Base-by-base conservation (phyloP, 2,797 vertebrate species). In the Podarcis lilfordi region DNA sequence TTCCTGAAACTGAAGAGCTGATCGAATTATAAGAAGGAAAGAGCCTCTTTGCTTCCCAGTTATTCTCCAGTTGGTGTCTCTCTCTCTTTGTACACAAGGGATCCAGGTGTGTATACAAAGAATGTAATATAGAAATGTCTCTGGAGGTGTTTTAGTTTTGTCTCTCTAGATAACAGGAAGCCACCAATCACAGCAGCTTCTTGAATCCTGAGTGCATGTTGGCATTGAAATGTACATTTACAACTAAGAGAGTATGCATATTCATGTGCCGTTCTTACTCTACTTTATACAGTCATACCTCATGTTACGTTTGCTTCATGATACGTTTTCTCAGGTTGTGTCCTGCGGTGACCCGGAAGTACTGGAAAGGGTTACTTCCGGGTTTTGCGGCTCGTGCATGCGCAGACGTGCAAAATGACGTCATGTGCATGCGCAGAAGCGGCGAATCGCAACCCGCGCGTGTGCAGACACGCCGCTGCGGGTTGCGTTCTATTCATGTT, bases 1-100 rank as follows among this genome's bases (percentile, higher is more conserved):
- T 92, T 94, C 61, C 64, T 0, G 0, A 90, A 90, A 80, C 82
- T 79, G 86, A 94, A 89, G 80, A 92, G 86, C 43, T 74, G 90
- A 92, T 87, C 91, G 88, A 90, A 84, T 75, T 90, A 68, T 66
- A 64, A 84, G 13, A 45, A 95, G 81, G 75, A 92, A 92, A 91
- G 55, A 0, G 0, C 23, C 21, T 45, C 66, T 83, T 64, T 50
- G 17, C 27, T 40, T 32, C 23, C 35, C n/a, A 37, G 8, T 78
- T 88, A 72, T 75, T 87, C 55, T 64, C 50, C 50, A 55, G 19
- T 35, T 59, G 6, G 25, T 59, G 1, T 8, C 5, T 79, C 27
- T 45, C 11, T 29, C 8, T 84, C 3, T 45, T 76, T 50, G 25
- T 19, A n/a, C n/a, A 5, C 25, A 82, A 10, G n/a, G 43, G 40